phyloP scores from a whole-genome alignment of 2,113 vertebrate species.

The Bagarius yarrelli region DNA sequence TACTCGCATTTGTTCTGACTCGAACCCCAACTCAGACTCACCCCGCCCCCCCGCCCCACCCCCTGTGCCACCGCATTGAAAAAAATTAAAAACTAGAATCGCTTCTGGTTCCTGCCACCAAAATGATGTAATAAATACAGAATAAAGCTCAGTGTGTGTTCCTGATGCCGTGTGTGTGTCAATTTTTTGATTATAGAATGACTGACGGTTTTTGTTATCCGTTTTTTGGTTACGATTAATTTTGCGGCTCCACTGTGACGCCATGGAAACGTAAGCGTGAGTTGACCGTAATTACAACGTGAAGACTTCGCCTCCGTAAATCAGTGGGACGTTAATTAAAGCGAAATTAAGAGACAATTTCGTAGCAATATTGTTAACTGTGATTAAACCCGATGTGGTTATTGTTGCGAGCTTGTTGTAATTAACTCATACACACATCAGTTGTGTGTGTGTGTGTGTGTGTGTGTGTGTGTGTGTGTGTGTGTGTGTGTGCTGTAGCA shows the following conservation, averaged over 20 bases:
- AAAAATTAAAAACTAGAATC: too few species aligned
- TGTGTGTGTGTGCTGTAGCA: slow-evolving; percentile 18
- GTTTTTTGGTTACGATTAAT: background rate
- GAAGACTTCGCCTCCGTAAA: too few species aligned
- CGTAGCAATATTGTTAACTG: background rate
- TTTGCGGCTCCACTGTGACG: background rate
- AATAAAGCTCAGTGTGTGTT: too few species aligned
- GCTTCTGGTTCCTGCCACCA: too few species aligned
- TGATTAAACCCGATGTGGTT: background rate
- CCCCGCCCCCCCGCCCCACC: too few species aligned
- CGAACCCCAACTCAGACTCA: background rate
- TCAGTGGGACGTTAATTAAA: background rate
- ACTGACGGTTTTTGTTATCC: too few species aligned
- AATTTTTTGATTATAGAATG: too few species aligned
- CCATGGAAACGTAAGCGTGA: background rate
- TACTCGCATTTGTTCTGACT: background rate
- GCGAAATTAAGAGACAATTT: background rate
- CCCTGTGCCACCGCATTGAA: too few species aligned
- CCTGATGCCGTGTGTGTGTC: too few species aligned
- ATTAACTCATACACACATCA: background rate
- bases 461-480: slow-evolving; percentile 43
- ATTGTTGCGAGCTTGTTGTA: background rate
- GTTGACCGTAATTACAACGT: background rate
- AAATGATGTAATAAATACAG: too few species aligned
- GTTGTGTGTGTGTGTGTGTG: slow-evolving; percentile 30